Evolutionary conservation across 2,888 invertebrate genomes (phyloP), one percentile per base, ranked within the genome.

Genomic region (Maniola hyperantus): DNA sequence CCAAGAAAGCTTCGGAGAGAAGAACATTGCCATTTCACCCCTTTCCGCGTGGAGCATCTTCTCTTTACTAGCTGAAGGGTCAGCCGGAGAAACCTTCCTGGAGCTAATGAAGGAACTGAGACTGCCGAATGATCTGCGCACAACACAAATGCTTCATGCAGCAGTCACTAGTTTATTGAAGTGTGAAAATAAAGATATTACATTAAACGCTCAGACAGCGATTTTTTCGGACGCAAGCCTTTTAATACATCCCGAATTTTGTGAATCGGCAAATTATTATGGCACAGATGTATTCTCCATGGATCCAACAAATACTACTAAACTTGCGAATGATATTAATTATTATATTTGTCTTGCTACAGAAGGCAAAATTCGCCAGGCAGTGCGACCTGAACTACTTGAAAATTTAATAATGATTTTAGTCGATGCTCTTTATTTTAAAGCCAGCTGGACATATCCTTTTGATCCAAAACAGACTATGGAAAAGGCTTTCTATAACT

Each of bases 371-470:
- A 96, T 97, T 46, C 85, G 92, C 0, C 91, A 95, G 67, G 93
- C 96, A 5, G 92, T 97, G 4, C 87, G 90, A 46, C 81, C 93
- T 20, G 93, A 83, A 34, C 76, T 82, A 26, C 75, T 92, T 48
- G 82, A 90, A 57, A 81, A 90, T 64, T 73, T 91, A 20, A 79
- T 92, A 63, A 87, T 96, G 80, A 92, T 96, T 42, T 80, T 96
- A 73, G 90, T 95, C 0, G 95, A 95, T 64, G 94, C 95, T 0
- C 83, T 96, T 15, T 96, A 93, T 79, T 96, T 96, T 79, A 95
- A 95, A 86, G 96, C 96, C 0, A 92, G 93, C 70, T 96, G 96
- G 96, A 93, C 93, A 64, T 81, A 88, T 48, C 95, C 95, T 0
- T 96, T 96, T 71, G 94, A 96, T 72, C 76, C 80, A 0, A 87